These are phyloP conservation scores for Mixornis gularis DNA, from an alignment of 2,113 vertebrate genomes.

Conservation along the genomic window DNA sequence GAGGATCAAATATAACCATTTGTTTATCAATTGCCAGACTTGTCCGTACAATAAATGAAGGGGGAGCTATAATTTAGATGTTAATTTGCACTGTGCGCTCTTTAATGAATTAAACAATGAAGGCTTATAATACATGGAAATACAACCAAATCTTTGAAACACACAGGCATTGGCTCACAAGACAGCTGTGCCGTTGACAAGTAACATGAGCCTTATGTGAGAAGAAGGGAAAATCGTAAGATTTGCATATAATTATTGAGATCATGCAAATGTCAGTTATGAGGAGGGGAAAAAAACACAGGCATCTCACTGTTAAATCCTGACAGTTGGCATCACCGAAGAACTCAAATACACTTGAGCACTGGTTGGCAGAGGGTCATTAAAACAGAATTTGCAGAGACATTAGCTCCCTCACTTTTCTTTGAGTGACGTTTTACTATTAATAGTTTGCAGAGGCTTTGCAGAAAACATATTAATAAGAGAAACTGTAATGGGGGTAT, in stretches of 20 bases:
- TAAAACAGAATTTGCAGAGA: conserved; percentile 88
- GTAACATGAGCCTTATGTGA: conserved; percentile 86
- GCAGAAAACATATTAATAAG: conserved; percentile 86
- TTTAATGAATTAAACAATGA: conserved; percentile 85
- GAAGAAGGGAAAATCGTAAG: conserved; percentile 83
- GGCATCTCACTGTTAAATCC: conserved; percentile 85
- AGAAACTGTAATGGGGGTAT: conserved; percentile 77
- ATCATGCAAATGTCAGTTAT: conserved; percentile 89
- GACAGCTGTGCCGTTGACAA: conserved; percentile 86
- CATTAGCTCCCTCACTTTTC: conserved; percentile 85
- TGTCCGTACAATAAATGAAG: conserved; percentile 72
- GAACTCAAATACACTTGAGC: conserved; percentile 86
- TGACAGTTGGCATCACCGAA: conserved; percentile 86
- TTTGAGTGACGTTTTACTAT: conserved; percentile 88
- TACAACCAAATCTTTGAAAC: conserved; percentile 81
- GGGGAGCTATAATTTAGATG: conserved; percentile 77
- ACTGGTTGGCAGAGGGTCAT: conserved; percentile 86
- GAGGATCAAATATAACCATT: conserved; percentile 66
- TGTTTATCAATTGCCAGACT: conserved; percentile 74
- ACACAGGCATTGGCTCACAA: conserved; percentile 78
- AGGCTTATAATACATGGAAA: conserved; percentile 81
- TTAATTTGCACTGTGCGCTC: conserved; percentile 73
- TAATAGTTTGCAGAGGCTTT: conserved; percentile 86
- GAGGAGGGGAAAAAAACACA: conserved; percentile 72
- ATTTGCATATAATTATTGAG: conserved; percentile 89